Percentiles rank a stretch among this genome's conserved stretches.
phyloP scores from a whole-genome alignment of 2,797 vertebrate species.

The Anabacerthia variegaticeps region DNA sequence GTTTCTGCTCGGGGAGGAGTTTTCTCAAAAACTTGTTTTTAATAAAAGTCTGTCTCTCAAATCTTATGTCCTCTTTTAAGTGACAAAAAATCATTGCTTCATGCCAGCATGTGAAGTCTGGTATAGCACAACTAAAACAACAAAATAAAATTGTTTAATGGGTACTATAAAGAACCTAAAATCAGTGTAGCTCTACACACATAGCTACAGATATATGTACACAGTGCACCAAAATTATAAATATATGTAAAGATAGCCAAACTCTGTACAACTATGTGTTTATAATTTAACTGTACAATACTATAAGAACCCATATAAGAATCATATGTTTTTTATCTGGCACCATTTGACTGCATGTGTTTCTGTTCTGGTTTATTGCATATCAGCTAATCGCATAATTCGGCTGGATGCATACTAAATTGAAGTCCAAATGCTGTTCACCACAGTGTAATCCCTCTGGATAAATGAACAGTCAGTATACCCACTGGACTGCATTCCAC shows the following conservation, averaged over 20 bases:
- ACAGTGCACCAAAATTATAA: background rate
- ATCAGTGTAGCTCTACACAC: background rate
- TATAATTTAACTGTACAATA: background rate
- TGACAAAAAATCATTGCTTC: background rate
- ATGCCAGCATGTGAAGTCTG: background rate
- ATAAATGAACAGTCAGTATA: slow-evolving; percentile 57
- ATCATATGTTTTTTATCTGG: slow-evolving; percentile 60
- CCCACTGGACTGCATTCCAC: slow-evolving; percentile 55
- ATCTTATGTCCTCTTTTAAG: background rate
- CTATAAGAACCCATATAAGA: background rate
- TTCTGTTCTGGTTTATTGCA: slow-evolving; percentile 70
- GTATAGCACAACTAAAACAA: background rate
- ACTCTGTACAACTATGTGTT: background rate
- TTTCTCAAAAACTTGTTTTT: background rate
- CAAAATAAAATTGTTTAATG: background rate
- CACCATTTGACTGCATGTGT: slow-evolving; percentile 64
- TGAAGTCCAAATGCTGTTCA: slow-evolving; percentile 66
- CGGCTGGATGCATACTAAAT: slow-evolving; percentile 72
- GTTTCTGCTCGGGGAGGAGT: background rate
- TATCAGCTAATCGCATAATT: slow-evolving; percentile 71
- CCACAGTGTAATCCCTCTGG: slow-evolving; percentile 62
- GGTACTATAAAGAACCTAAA: background rate
- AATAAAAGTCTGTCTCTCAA: background rate
- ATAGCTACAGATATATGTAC: background rate
- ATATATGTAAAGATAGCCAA: background rate